Conservation (phyloP, 1,140 invertebrate genomes). For the Pogonognathellus flavescens region DNA sequence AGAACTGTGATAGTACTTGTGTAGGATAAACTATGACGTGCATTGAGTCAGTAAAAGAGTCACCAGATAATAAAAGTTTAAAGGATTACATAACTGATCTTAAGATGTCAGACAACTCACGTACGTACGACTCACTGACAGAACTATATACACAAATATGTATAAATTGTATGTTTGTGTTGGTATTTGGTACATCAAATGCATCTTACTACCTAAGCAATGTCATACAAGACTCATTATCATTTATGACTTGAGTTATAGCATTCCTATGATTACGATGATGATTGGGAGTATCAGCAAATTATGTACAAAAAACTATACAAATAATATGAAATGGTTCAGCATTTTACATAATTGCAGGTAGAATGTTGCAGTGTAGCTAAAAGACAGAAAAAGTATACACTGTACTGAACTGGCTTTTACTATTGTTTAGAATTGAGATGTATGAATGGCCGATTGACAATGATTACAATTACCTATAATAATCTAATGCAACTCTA, state of each 20-base stretch:
- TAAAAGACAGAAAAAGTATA: too few species aligned
- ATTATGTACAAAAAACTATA: not conserved
- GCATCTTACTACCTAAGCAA: too few species aligned
- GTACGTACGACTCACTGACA: constrained; percentile 18
- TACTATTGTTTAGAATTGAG: too few species aligned
- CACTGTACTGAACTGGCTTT: too few species aligned
- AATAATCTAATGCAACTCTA: too few species aligned
- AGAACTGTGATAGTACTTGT: not conserved
- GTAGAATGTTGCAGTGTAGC: too few species aligned
- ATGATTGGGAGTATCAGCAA: not conserved
- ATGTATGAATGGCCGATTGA: too few species aligned
- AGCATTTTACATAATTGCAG: too few species aligned
- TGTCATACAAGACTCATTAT: not conserved
- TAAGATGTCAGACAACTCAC: constrained; percentile 14
- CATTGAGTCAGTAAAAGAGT: not conserved
- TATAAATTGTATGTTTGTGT: too few species aligned
- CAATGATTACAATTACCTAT: too few species aligned
- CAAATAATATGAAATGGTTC: not conserved
- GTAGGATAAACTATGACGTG: not conserved
- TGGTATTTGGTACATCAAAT: too few species aligned
- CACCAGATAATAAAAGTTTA: not conserved
- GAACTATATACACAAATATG: not conserved
- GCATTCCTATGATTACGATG: not conserved
- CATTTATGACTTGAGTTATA: not conserved
- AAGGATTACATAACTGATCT: constrained; percentile 35